phyloP scores from a whole-genome alignment of 2,888 invertebrate species.

The Miltochrista miniata region DNA sequence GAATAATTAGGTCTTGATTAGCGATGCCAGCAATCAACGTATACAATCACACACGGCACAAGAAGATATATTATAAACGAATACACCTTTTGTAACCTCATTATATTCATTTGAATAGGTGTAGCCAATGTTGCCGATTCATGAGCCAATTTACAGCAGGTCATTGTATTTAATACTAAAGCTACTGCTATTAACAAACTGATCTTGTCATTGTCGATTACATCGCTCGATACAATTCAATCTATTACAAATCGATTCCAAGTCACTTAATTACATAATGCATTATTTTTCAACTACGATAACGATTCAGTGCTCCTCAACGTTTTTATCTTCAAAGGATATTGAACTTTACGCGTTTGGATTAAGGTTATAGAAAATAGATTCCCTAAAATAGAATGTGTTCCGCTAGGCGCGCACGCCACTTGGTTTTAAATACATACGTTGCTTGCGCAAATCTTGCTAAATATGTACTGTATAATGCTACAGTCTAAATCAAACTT shows the following conservation, averaged over 20 bases:
- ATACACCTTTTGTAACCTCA: neutral
- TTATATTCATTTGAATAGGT: neutral
- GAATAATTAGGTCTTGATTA: too few species aligned
- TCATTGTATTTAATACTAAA: constrained; percentile 6
- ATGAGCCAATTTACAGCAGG: neutral
- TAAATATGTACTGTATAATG: constrained; percentile 29
- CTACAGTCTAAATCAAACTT: constrained; percentile 19
- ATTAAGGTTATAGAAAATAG: constrained; percentile 18
- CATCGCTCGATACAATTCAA: constrained; percentile 23
- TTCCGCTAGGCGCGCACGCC: constrained; percentile 45
- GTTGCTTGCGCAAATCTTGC: constrained; percentile 48
- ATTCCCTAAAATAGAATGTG: constrained; percentile 43
- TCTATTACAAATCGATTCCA: constrained; percentile 19
- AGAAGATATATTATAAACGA: neutral
- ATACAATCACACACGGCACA: neutral
- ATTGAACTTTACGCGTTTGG: constrained; percentile 9
- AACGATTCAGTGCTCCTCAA: constrained; percentile 16
- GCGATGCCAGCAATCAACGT: neutral
- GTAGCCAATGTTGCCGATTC: neutral
- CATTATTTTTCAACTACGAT: constrained; percentile 22
- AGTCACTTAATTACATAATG: constrained; percentile 27
- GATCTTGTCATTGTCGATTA: constrained; percentile 26
- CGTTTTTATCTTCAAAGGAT: constrained; percentile 3
- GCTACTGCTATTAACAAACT: constrained; percentile 25
- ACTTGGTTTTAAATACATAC: constrained; percentile 39